A percentile compares a stretch with the other conserved stretches of the same genome.
These are phyloP conservation scores for Nephotettix cincticeps DNA, from an alignment of 1,140 invertebrate species.

Conservation along the genomic window DNA sequence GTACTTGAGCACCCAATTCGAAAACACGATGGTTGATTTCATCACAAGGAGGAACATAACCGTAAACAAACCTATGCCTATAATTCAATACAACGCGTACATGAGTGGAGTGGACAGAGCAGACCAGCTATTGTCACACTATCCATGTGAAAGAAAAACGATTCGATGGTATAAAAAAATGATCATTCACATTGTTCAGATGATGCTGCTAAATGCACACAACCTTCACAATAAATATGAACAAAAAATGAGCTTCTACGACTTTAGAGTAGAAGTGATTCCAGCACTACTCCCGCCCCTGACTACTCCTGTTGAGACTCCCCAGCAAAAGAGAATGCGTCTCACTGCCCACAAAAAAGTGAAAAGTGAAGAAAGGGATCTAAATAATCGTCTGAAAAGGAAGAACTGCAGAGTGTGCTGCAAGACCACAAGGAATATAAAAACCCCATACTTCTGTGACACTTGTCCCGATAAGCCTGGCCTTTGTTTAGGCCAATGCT, in stretches of 20 bases:
- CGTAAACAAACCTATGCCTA: constrained; percentile 9
- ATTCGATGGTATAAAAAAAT: constrained; percentile 45
- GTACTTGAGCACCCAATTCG: not conserved
- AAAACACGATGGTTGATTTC: not conserved
- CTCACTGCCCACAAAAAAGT: not conserved
- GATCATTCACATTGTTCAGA: constrained; percentile 27
- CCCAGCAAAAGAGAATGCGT: not conserved
- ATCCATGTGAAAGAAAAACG: constrained; percentile 40
- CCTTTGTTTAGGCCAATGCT: not conserved
- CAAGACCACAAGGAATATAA: not conserved
- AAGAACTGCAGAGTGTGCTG: not conserved
- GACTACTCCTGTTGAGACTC: not conserved
- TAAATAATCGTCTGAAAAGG: not conserved
- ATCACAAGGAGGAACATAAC: not conserved
- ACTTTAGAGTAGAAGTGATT: too few species aligned
- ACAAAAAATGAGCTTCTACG: not conserved
- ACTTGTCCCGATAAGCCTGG: constrained; percentile 3
- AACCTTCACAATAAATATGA: not conserved
- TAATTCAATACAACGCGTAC: constrained; percentile 24
- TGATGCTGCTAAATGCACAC: constrained; percentile 27
- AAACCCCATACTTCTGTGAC: not conserved
- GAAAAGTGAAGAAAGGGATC: not conserved
- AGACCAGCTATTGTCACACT: constrained; percentile 42
- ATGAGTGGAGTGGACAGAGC: constrained; percentile 42
- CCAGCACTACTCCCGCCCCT: too few species aligned